These are phyloP conservation scores for Fopius arisanus DNA, from an alignment of 1,140 invertebrate genomes.

Conservation along the genomic window DNA sequence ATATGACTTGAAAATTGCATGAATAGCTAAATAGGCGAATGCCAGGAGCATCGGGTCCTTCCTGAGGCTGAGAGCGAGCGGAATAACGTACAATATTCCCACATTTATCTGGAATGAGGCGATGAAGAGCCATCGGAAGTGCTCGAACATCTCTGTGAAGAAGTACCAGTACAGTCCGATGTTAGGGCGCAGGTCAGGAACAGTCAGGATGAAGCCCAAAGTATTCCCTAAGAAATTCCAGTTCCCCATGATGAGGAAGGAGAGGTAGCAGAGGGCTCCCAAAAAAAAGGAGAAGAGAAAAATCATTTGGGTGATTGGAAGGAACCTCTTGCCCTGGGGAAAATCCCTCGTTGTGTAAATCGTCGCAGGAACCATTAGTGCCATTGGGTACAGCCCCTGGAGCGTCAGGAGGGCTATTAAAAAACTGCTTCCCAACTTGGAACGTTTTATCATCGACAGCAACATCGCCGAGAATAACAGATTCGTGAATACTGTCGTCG, in stretches of 20 bases:
- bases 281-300: constrained; percentile 55
- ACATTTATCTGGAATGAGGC: constrained; percentile 97
- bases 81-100: constrained; percentile 87
- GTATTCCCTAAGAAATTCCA: constrained; percentile 57
- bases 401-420: constrained; percentile 80
- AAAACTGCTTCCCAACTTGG: constrained; percentile 68
- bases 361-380: constrained; percentile 82
- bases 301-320: constrained; percentile 41
- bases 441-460: constrained; percentile 74
- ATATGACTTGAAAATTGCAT: constrained; percentile 96
- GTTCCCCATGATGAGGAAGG: constrained; percentile 54
- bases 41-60: constrained; percentile 88
- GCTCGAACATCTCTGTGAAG: constrained; percentile 99
- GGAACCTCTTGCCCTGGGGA: constrained; percentile 37
- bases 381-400: constrained; percentile 86
- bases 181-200: constrained; percentile 95
- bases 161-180: constrained; percentile 99
- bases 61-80: constrained; percentile 84
- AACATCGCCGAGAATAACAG: constrained; percentile 78
- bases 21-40: constrained; percentile 83
- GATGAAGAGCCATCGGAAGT: constrained; percentile 94
- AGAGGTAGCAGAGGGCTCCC: constrained; percentile 44
- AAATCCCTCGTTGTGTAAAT: constrained; percentile 64
- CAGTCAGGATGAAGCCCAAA: constrained; percentile 63
- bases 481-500: constrained; percentile 91